Conservation (phyloP, 2,888 invertebrate species). For the Lobophora halterata region DNA sequence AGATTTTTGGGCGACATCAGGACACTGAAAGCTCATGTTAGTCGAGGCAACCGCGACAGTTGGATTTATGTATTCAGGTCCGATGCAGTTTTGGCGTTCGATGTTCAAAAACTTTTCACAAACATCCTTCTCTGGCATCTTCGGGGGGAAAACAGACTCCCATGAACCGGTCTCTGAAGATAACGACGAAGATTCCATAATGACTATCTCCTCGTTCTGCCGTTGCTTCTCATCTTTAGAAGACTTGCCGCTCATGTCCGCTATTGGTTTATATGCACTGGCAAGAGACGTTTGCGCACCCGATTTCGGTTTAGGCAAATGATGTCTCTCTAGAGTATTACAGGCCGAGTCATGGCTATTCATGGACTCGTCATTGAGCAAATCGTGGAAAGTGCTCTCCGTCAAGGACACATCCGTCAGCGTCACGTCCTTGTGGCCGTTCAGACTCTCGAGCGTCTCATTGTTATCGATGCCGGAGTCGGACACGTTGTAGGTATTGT, state of each 20-base stretch:
- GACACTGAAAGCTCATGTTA: slow-evolving; percentile 37
- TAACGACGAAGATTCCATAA: slow-evolving; percentile 82
- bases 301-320: slow-evolving; percentile 33
- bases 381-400: slow-evolving; percentile 66
- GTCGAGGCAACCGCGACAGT: background rate
- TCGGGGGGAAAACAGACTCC: slow-evolving; percentile 82
- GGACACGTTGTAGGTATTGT: slow-evolving; percentile 62
- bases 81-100: slow-evolving; percentile 52
- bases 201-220: slow-evolving; percentile 82
- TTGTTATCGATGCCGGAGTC: slow-evolving; percentile 75
- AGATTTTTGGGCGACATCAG: slow-evolving; percentile 43
- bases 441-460: slow-evolving; percentile 59
- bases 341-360: slow-evolving; percentile 43
- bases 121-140: slow-evolving; percentile 58
- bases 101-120: slow-evolving; percentile 66
- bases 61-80: slow-evolving; percentile 37
- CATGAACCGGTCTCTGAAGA: slow-evolving; percentile 84
- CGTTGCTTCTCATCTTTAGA: slow-evolving; percentile 82
- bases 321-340: slow-evolving; percentile 43
- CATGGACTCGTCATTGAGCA: slow-evolving; percentile 53
- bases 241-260: slow-evolving; percentile 46
- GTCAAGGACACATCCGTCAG: slow-evolving; percentile 63
- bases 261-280: slow-evolving; percentile 31
- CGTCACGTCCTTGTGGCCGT: slow-evolving; percentile 62
- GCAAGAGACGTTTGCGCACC: slow-evolving; percentile 30